phyloP scores from a whole-genome alignment of 2,888 invertebrate species.

The Nephrocerus scutellatus region DNA sequence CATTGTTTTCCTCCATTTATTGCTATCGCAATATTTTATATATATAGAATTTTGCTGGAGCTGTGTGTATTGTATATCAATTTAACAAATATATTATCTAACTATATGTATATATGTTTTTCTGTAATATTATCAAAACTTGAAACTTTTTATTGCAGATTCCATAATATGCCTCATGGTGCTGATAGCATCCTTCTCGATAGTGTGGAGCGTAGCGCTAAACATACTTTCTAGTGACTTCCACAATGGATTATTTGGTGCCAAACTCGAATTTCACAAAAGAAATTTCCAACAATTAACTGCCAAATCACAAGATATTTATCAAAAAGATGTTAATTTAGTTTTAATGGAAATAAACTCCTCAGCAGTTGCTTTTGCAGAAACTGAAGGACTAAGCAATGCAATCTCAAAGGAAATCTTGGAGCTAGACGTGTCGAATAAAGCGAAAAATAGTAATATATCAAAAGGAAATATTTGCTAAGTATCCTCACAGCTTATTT shows the following conservation, averaged over 20 bases:
- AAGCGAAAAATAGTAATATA: neutral
- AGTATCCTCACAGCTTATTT: no score
- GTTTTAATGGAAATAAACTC: no score
- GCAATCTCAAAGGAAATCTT: conserved; percentile 10
- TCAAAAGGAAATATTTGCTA: neutral
- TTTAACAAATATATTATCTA: no score
- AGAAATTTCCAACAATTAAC: conserved; percentile 31
- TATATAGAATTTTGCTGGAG: no score
- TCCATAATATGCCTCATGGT: conserved; percentile 39
- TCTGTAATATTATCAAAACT: no score
- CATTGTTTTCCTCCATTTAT: no score
- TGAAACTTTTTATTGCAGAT: conserved; percentile 28
- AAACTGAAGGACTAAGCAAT: conserved; percentile 7
- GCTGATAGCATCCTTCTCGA: conserved; percentile 35
- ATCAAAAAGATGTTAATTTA: no score
- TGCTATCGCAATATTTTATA: no score
- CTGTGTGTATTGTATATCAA: no score
- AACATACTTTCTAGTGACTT: conserved; percentile 37
- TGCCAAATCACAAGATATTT: no score
- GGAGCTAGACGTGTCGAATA: neutral
- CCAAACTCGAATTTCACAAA: conserved; percentile 34
- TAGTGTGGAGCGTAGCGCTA: conserved; percentile 37
- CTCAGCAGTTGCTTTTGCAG: conserved; percentile 18
- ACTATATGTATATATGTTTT: no score
- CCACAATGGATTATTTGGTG: conserved; percentile 36